Conservation (phyloP, 2,888 invertebrate species). For the Caenorhabditis sp. region DNA sequence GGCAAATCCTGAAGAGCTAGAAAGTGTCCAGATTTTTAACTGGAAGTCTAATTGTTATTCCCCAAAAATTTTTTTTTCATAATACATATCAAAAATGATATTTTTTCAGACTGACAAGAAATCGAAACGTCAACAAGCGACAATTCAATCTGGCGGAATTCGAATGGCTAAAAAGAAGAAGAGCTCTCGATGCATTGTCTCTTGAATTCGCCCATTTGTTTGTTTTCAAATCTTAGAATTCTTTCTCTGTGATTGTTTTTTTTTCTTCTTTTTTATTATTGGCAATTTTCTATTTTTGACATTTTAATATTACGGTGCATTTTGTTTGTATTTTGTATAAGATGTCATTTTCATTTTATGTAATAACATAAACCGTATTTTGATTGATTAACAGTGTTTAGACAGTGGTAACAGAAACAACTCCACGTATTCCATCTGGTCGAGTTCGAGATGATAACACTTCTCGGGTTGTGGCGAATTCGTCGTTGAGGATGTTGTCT, state of each 20-base stretch:
- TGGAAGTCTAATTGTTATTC: background rate
- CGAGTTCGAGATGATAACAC: conserved; percentile 76
- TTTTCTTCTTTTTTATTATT: background rate
- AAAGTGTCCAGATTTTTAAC: background rate
- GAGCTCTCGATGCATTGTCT: conserved; percentile 16
- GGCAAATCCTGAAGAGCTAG: background rate
- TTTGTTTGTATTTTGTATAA: background rate
- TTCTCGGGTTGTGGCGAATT: conserved; percentile 77
- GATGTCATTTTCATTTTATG: background rate
- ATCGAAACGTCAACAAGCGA: conserved; percentile 8
- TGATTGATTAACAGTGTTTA: conserved; percentile 34
- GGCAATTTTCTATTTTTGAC: too few relatives aligned
- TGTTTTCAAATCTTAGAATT: too few relatives aligned
- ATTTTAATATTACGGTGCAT: background rate
- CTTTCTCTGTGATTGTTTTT: background rate
- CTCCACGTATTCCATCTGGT: conserved; percentile 71
- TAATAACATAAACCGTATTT: too few relatives aligned
- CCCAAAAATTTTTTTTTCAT: background rate
- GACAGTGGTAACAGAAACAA: conserved; percentile 74
- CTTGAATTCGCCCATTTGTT: background rate
- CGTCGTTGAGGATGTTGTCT: conserved; percentile 74
- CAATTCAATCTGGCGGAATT: conserved; percentile 27
- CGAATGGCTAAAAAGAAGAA: conserved; percentile 48
- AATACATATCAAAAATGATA: too few relatives aligned
- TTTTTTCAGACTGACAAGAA: conserved; percentile 9